Evolutionary conservation across 2,113 vertebrate genomes (phyloP).

Genomic region (Platysteira castanea): DNA sequence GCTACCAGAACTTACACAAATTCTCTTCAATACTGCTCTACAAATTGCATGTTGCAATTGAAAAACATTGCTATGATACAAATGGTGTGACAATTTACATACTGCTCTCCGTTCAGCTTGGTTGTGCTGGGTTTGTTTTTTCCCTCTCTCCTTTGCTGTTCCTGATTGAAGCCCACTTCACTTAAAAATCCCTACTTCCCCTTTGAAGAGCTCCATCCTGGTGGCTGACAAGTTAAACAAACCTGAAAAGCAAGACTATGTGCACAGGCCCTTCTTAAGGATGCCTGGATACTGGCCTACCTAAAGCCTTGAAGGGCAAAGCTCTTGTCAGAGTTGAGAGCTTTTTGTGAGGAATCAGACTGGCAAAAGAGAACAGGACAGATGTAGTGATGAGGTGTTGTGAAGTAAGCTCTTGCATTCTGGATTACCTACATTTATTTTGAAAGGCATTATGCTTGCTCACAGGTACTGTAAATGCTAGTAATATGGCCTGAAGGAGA

Average conservation of each 20-base stretch:
- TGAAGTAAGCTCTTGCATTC: background rate
- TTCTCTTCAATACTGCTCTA: background rate
- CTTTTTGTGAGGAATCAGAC: background rate
- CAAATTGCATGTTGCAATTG: background rate
- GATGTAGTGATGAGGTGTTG: background rate
- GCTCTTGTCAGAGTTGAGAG: background rate
- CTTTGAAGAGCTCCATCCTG: background rate
- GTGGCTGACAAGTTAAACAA: background rate
- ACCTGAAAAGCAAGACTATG: background rate
- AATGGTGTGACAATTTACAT: background rate
- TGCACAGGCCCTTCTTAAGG: background rate
- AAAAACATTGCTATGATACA: background rate
- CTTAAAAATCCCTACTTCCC: background rate
- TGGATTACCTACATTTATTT: background rate
- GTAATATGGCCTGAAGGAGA: background rate
- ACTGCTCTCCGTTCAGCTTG: background rate
- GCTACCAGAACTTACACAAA: background rate
- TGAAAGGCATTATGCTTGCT: background rate
- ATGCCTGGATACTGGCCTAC: background rate
- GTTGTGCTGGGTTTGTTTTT: background rate
- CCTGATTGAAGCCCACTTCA: background rate
- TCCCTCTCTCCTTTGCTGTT: background rate
- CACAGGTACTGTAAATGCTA: background rate
- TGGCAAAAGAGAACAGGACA: background rate
- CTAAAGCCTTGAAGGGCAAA: background rate